Base-by-base conservation (phyloP, 2,797 vertebrate species). In the Discoglossus pictus region DNA sequence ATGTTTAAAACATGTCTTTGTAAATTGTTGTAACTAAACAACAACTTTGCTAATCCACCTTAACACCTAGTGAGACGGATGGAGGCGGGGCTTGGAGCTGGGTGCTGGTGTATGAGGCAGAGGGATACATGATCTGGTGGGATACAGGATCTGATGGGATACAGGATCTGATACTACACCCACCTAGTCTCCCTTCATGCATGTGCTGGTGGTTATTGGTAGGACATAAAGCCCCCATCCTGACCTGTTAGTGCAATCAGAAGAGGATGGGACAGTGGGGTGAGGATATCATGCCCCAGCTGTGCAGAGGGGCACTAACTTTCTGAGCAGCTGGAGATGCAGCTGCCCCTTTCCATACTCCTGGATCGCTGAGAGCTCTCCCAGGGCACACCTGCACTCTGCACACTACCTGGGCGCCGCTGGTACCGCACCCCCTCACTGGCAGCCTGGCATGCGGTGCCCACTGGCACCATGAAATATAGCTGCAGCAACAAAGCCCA, bases 391-490 rank as follows among this genome's bases (percentile, higher is more conserved):
- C 15, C 27, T n/a, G 15, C 18, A 39, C 9, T n/a, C 27, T 31
- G 27, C n/a, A 31, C 27, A 16, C 24, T 11, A 18, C 8, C 11
- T 39, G 18, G 24, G 18, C 24, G 44, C 18, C n/a, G 31, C 18
- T 15, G 27, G 18, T n/a, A 12, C 40, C 43, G 18, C 11, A 20
- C 35, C 36, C 9, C 20, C 39, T 36, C 25, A 44, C 35, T 48
- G 46, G 13, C 56, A 73, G 60, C 62, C 65, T 75, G 72, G 81
- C 62, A 78, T 76, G 74, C 61, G 68, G 78, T 58, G 74, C 48
- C 75, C 73, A 65, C 72, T 77, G 73, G 39, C 80, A 79, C 75
- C 81, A 78, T 79, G 77, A 80, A 76, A 74, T 65, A 77, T 65
- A 1, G 27, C 54, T 2, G 65, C 54, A 1, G 34, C 47, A 13